Percentiles rank a stretch among this genome's conserved stretches.
These are phyloP conservation scores for Pelmatolapia mariae DNA, from an alignment of 2,113 vertebrate species.

Conservation along the genomic window DNA sequence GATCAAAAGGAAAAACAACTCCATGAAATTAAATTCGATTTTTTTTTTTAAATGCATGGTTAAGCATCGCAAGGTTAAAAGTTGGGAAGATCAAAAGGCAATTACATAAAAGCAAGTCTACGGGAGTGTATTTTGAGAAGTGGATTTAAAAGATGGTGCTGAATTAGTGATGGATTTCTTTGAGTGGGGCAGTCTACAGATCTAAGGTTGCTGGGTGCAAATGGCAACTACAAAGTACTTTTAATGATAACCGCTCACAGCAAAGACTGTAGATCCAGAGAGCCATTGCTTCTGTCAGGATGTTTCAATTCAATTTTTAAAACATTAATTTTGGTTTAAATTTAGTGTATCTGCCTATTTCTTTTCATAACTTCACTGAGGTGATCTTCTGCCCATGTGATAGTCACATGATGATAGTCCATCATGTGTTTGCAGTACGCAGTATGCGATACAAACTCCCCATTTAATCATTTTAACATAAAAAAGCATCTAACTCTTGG, in stretches of 20 bases:
- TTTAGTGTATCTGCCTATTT: neutral
- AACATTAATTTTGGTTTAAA: fast-evolving
- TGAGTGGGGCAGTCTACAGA: neutral
- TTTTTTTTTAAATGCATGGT: neutral
- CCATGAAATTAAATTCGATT: neutral
- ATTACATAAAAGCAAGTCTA: neutral
- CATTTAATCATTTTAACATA: fast-evolving
- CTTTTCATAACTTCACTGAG: neutral
- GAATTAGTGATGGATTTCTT: neutral
- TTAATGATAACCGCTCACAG: neutral
- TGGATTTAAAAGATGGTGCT: neutral
- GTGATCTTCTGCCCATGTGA: neutral
- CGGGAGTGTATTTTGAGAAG: neutral
- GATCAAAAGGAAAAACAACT: constrained; percentile 25
- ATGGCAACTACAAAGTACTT: neutral
- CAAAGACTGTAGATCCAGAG: neutral
- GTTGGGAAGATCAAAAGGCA: constrained; percentile 17
- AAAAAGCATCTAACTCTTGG: neutral
- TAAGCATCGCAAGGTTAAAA: neutral
- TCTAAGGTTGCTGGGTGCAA: neutral
- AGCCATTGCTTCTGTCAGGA: neutral
- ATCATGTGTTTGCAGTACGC: neutral
- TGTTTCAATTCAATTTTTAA: neutral
- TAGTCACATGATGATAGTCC: neutral
- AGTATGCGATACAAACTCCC: neutral